Conservation (phyloP, 92 coral and sea anemone genomes). For the Montipora capitata region DNA sequence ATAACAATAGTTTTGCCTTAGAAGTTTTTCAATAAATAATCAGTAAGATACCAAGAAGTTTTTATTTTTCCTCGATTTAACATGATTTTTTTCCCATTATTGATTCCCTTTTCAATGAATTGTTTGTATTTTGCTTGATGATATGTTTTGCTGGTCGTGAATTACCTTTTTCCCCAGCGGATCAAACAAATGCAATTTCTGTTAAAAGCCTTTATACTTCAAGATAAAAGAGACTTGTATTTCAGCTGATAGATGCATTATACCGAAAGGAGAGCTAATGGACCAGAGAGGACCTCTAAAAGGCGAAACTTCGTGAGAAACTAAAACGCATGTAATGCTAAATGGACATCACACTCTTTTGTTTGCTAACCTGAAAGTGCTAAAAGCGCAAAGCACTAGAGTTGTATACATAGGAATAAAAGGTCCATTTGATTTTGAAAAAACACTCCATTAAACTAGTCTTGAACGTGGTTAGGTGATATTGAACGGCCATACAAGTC, state of each 20-base stretch:
- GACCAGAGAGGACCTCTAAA: conserved; percentile 16
- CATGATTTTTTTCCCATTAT: background rate
- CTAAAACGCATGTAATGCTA: conserved; percentile 52
- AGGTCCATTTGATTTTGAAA: conserved; percentile 54
- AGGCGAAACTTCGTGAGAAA: conserved; percentile 20
- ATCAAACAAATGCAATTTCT: conserved; percentile 27
- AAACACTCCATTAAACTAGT: conserved; percentile 55
- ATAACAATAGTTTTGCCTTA: no score
- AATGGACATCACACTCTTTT: conserved; percentile 55
- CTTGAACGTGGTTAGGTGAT: conserved; percentile 14
- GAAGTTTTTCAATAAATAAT: no score
- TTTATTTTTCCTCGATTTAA: background rate
- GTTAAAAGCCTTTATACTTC: conserved; percentile 48
- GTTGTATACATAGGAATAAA: conserved; percentile 60
- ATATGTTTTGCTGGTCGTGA: conserved; percentile 5
- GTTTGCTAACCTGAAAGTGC: conserved; percentile 62
- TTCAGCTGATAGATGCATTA: conserved; percentile 43
- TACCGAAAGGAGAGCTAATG: conserved; percentile 41
- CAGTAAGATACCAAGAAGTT: no score
- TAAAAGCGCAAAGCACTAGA: conserved; percentile 57
- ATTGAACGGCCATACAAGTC: background rate
- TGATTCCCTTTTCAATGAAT: background rate
- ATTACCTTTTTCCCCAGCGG: conserved; percentile 26
- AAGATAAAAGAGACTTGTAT: conserved; percentile 19
- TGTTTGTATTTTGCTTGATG: conserved; percentile 8